Base-by-base conservation (phyloP, 2,113 vertebrate genomes). In the Pseudorasbora parva region DNA sequence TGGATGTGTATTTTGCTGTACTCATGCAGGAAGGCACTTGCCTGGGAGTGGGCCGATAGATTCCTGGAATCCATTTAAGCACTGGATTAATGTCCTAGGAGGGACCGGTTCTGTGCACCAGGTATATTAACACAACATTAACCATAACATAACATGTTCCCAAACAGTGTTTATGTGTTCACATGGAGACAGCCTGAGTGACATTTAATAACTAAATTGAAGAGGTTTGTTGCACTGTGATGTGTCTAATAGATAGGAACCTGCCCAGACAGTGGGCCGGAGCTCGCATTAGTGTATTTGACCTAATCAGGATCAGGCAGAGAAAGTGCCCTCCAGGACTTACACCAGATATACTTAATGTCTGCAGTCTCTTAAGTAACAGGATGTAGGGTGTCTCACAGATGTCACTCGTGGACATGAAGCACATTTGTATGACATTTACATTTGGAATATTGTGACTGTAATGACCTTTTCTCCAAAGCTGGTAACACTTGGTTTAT, bases 21-120 rank as follows among this genome's bases (percentile, higher is more conserved):
- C 56, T 81, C 78, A 86, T 88, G 84, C 78, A 88, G 86, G 89
- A 86, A 85, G 86, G 87, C 87, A 81, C 86, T 90, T 90, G 84
- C 43, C 84, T 87, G 84, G 85, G 87, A 87, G 68, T 89, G 83
- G 51, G 85, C 78, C 30, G 60, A 87, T 85, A 87, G 84, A 89
- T 82, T 91, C 89, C 87, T 86, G 81, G 88, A 90, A 91, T 91
- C 87, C 88, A 79, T 91, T 91, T 90, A 84, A 89, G 81, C 86
- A 62, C 74, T 49, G 56, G 88, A 89, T 91, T 88, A 88, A 89
- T 88, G 84, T 45, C 85, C 43, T 71, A 21, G 27, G 37, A 85
- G 71, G 41, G 68, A 85, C 71, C 27, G 45, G 37, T 71, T 75
- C 79, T 45, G 60, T 83, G 82, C 79, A 49, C 54, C 74, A 69